A percentile compares a stretch with the other conserved stretches of the same genome.
phyloP scores from a whole-genome alignment of 2,797 vertebrate species.

The Mormyrus proboscirostris region DNA sequence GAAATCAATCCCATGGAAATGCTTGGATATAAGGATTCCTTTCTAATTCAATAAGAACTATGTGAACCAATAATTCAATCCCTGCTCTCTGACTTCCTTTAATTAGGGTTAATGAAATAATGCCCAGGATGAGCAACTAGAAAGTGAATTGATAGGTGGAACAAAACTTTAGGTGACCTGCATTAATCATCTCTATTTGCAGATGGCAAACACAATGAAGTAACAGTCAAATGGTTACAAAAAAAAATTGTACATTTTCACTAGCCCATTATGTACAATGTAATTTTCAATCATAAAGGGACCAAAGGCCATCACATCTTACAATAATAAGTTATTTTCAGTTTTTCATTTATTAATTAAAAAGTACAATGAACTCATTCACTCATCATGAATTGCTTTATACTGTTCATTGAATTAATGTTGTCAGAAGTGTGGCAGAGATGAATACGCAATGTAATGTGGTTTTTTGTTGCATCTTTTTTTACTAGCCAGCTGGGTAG shows the following conservation, averaged over 20 bases:
- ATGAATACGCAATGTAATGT: neutral
- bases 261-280: neutral
- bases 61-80: neutral
- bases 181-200: neutral
- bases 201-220: neutral
- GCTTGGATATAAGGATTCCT: neutral
- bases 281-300: neutral
- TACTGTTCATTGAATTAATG: neutral
- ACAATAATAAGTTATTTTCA: neutral
- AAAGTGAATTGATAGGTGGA: neutral
- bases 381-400: neutral
- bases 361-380: neutral
- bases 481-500: neutral
- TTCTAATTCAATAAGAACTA: neutral
- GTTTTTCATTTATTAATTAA: neutral
- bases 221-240: neutral
- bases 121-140: neutral
- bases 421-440: neutral
- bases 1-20: neutral
- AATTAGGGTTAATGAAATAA: neutral
- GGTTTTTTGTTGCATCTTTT: neutral
- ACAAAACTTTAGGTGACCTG: neutral
- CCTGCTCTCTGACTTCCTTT: neutral
- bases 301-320: neutral
- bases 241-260: neutral